These are phyloP conservation scores for Periophthalmodon schlosseri DNA, from an alignment of 2,113 vertebrate genomes.

Conservation along the genomic window DNA sequence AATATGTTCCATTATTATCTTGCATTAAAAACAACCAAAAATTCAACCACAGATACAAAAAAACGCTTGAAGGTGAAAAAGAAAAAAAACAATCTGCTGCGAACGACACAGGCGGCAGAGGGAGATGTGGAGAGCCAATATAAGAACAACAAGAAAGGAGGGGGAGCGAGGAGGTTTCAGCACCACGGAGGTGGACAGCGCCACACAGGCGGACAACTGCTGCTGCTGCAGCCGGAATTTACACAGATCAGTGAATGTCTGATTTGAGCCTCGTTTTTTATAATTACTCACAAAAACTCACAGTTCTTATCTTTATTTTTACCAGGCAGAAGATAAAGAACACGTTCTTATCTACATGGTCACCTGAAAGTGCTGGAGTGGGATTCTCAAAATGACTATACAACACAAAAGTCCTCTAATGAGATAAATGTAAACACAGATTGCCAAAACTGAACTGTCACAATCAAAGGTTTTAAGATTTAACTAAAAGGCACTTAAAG, in stretches of 20 bases:
- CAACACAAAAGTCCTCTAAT: no score
- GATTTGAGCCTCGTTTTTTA: neutral
- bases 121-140: constrained; percentile 41
- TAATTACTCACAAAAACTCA: neutral
- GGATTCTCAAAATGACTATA: no score
- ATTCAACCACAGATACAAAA: neutral
- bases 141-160: constrained; percentile 10
- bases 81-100: neutral
- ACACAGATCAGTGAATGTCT: neutral
- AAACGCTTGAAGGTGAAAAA: neutral
- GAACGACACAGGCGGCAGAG: constrained; percentile 32
- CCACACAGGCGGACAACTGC: constrained; percentile 69
- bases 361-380: no score
- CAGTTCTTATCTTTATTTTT: neutral
- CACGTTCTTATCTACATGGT: no score
- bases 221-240: constrained; percentile 52
- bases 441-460: no score
- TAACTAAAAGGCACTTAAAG: no score
- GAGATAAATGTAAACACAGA: no score
- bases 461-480: no score
- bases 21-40: neutral
- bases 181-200: constrained; percentile 77
- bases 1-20: neutral
- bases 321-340: no score
- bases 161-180: constrained; percentile 66